Percentiles rank a stretch among this genome's conserved stretches.
Evolutionary conservation across 1,140 invertebrate species (phyloP).

Genomic region (Cherax quadricarinatus): DNA sequence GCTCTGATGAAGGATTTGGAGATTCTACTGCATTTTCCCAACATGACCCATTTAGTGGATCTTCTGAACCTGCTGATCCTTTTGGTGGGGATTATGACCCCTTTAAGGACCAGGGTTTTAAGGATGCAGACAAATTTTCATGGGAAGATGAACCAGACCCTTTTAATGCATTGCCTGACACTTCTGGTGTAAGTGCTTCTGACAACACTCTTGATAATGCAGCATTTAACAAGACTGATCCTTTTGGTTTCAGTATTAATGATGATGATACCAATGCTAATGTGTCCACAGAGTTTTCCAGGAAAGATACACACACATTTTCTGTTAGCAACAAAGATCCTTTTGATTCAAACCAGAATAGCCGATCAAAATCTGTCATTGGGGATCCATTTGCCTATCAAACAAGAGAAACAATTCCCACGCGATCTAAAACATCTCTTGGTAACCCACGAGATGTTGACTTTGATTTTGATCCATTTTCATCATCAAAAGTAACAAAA

Average conservation of each 20-base stretch:
- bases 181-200: constrained; percentile 23
- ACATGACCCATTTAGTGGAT: constrained; percentile 55
- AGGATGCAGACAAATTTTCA: constrained; percentile 72
- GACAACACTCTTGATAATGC: constrained; percentile 34
- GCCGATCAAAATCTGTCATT: constrained; percentile 69
- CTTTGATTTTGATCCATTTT: constrained; percentile 71
- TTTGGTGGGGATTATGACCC: constrained; percentile 73
- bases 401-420: constrained; percentile 44
- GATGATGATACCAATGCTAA: constrained; percentile 61
- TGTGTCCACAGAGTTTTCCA: constrained; percentile 38
- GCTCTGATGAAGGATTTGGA: constrained; percentile 55
- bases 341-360: constrained; percentile 37
- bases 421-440: constrained; percentile 70
- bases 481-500: constrained; percentile 58
- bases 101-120: constrained; percentile 70
- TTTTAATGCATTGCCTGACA: constrained; percentile 53
- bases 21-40: constrained; percentile 43
- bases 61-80: constrained; percentile 62
- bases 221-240: constrained; percentile 57
- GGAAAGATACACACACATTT: neutral
- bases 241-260: constrained; percentile 60
- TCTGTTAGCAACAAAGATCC: constrained; percentile 34
- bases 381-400: constrained; percentile 65
- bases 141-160: constrained; percentile 73
- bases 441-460: constrained; percentile 53